Evolutionary conservation across 2,888 invertebrate genomes (phyloP).

Genomic region (Tachina grossa): DNA sequence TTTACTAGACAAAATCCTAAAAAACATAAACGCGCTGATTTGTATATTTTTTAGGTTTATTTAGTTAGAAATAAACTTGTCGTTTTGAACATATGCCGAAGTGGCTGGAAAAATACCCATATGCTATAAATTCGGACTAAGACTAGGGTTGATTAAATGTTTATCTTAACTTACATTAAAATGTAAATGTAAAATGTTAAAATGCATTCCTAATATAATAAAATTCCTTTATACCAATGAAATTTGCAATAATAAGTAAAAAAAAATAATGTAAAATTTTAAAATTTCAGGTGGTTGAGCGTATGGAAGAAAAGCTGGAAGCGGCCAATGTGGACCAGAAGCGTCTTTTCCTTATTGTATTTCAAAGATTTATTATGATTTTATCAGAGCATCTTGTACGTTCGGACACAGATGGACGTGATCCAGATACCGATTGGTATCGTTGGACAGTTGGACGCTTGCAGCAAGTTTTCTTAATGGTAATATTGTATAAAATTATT

Average conservation of each 20-base stretch:
- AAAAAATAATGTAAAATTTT: constrained; percentile 1
- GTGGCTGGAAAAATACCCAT: too few relatives aligned
- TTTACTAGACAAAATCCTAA: too few relatives aligned
- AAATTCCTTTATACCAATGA: not conserved
- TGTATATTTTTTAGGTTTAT: too few relatives aligned
- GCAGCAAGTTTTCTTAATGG: constrained; percentile 96
- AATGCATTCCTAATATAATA: too few relatives aligned
- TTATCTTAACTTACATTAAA: too few relatives aligned
- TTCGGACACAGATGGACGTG: constrained; percentile 95
- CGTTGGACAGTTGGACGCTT: constrained; percentile 96
- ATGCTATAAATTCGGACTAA: too few relatives aligned
- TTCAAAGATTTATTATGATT: constrained; percentile 99
- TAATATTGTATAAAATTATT: constrained; percentile 81
- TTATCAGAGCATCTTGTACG: constrained; percentile 97
- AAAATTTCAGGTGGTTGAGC: constrained; percentile 89
- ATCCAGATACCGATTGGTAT: constrained; percentile 98
- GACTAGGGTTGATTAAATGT: too few relatives aligned
- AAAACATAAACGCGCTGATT: too few relatives aligned
- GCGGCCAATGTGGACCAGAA: constrained; percentile 98
- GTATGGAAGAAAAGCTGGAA: constrained; percentile 97
- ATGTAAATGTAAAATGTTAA: too few relatives aligned
- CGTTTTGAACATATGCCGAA: too few relatives aligned
- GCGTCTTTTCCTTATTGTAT: constrained; percentile 97
- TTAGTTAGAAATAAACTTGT: too few relatives aligned
- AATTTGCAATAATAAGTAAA: not conserved